Evolutionary conservation across 2,113 vertebrate genomes (phyloP), one percentile per base, ranked within the genome.

Genomic region (Meleagris gallopavo): DNA sequence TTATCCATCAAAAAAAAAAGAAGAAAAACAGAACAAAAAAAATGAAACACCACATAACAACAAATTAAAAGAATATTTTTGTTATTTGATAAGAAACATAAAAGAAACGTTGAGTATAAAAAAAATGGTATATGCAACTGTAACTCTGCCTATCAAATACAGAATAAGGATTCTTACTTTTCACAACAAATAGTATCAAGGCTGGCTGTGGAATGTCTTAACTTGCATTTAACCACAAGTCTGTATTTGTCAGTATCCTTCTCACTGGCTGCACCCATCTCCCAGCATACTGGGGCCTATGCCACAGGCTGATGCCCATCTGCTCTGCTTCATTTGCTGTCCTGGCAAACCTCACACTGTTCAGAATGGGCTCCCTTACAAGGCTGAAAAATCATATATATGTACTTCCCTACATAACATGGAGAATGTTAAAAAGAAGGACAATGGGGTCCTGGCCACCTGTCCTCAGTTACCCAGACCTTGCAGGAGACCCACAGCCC

Each of bases 241-340:
- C 32, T 58, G 24, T 20, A 16, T 58, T 55, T 74, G 40, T 55
- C 72, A 55, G 5, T 18, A 41, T 0, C n/a, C n/a, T 21, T 55
- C 62, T 79, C 46, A 45, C 52, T 24, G 29, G 25, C 36, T 85
- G 20, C 22, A 54, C 29, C 45, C 40, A 4, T 15, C 48, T 73
- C 48, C 66, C 13, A 48, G 45, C 0, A 0, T 25, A 40, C 17
- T 50, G 38, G 25, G 32, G 55, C 14, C 76, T 0, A 0, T 58
- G 64, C 36, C 64, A 72, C n/a, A 43, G 48, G 67, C 20, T 40
- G 67, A 79, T 71, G 24, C 57, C n/a, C 54, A 61, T 13, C 54
- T n/a, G 22, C 70, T 29, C 13, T 36, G 11, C 45, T 86, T 52
- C 40, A 50, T 30, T 22, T 36, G 24, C 48, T 80, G 66, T 32